Percentiles rank a stretch among this genome's conserved stretches.
phyloP scores from a whole-genome alignment of 2,888 invertebrate species.

The Villa cingulata region DNA sequence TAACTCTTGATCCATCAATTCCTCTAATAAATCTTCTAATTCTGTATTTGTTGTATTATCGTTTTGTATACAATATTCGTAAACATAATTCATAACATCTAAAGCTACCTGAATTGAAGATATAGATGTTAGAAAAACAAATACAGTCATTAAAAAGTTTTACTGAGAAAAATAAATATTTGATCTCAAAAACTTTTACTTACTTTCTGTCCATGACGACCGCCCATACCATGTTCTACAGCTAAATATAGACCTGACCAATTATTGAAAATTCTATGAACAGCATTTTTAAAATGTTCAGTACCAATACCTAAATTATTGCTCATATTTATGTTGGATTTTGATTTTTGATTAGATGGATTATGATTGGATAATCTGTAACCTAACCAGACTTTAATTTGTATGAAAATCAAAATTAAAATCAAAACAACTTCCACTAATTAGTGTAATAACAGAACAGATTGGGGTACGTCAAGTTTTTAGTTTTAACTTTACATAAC shows the following conservation, averaged over 20 bases:
- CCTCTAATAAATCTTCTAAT: slow-evolving; percentile 50
- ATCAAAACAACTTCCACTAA: too few relatives aligned
- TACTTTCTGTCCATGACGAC: slow-evolving; percentile 54
- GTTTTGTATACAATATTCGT: slow-evolving; percentile 48
- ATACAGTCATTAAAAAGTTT: not conserved
- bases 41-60: slow-evolving; percentile 43
- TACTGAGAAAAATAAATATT: not conserved
- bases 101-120: slow-evolving; percentile 44
- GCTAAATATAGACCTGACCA: slow-evolving; percentile 59
- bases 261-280: slow-evolving; percentile 53
- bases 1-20: slow-evolving; percentile 60
- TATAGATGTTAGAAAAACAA: not conserved
- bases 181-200: not conserved
- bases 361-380: too few relatives aligned
- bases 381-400: too few relatives aligned
- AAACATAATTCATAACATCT: slow-evolving; percentile 49
- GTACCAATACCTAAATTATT: too few relatives aligned
- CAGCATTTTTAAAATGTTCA: slow-evolving; percentile 43
- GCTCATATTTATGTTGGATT: too few relatives aligned
- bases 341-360: too few relatives aligned
- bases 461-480: too few relatives aligned
- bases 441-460: too few relatives aligned
- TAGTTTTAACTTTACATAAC: too few relatives aligned
- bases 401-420: too few relatives aligned
- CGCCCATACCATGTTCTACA: slow-evolving; percentile 61